phyloP scores from a whole-genome alignment of 1,140 invertebrate genomes.

The Cryptotermes secundus region DNA sequence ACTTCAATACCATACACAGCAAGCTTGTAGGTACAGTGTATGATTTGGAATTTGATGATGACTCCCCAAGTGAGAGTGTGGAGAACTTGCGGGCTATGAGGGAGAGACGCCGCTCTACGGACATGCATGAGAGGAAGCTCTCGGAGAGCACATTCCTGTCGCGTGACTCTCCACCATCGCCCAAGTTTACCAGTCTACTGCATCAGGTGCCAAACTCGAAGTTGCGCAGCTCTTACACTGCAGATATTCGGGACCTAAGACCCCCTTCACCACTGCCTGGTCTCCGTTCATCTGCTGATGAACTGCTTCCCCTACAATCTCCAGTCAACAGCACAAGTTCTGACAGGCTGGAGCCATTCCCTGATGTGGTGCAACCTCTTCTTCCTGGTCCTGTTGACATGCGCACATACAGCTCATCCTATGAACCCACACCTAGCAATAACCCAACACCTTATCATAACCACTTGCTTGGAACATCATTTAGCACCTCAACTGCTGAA shows the following conservation, averaged over 20 bases:
- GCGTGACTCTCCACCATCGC: slow-evolving; percentile 59
- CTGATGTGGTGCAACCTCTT: slow-evolving; percentile 65
- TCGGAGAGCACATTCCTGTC: slow-evolving; percentile 52
- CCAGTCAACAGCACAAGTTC: slow-evolving; percentile 22
- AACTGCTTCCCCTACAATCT: slow-evolving; percentile 26
- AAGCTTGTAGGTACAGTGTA: slow-evolving; percentile 84
- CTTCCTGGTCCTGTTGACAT: slow-evolving; percentile 83
- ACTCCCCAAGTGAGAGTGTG: slow-evolving; percentile 66
- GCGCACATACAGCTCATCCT: slow-evolving; percentile 72
- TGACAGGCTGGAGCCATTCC: slow-evolving; percentile 46
- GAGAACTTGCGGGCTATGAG: slow-evolving; percentile 78
- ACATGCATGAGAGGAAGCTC: slow-evolving; percentile 63
- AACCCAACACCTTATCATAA: slow-evolving; percentile 59
- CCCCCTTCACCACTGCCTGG: slow-evolving; percentile 37
- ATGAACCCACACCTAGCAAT: slow-evolving; percentile 36
- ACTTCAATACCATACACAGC: slow-evolving; percentile 62
- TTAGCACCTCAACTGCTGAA: slow-evolving; percentile 59
- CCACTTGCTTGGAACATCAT: slow-evolving; percentile 61
- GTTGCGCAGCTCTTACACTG: slow-evolving; percentile 22
- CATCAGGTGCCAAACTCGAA: slow-evolving; percentile 46
- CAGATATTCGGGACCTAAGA: slow-evolving; percentile 39
- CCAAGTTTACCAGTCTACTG: slow-evolving; percentile 53
- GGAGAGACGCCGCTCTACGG: slow-evolving; percentile 75
- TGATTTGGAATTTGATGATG: slow-evolving; percentile 83
- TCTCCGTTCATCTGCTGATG: slow-evolving; percentile 18